These are phyloP conservation scores for Cichladusa arquata DNA, from an alignment of 2,113 vertebrate genomes.

Conservation along the genomic window DNA sequence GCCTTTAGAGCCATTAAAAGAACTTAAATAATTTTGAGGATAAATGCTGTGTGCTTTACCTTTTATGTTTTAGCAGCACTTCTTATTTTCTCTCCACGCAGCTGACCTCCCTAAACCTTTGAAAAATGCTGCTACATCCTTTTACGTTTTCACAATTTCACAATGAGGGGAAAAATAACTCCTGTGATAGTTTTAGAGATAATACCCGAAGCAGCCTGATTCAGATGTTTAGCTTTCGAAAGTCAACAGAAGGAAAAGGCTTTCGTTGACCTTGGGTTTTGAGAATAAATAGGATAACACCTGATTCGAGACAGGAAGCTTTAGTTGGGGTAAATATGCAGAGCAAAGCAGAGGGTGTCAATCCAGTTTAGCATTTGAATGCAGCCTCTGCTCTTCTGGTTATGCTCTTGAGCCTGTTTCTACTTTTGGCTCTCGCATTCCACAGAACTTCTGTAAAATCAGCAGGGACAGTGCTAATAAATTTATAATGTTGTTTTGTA, in stretches of 20 bases:
- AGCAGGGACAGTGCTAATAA: slow-evolving; percentile 78
- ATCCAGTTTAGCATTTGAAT: slow-evolving; percentile 54
- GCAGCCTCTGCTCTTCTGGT: slow-evolving; percentile 40
- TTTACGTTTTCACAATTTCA: slow-evolving; percentile 23
- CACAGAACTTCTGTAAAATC: slow-evolving; percentile 74
- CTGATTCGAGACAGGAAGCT: slow-evolving; percentile 54
- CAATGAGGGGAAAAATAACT: slow-evolving; percentile 44
- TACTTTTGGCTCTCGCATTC: slow-evolving; percentile 73
- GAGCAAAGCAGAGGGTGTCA: neutral
- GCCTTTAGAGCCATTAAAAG: slow-evolving; percentile 32
- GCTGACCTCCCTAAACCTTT: slow-evolving; percentile 37
- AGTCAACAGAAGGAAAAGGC: slow-evolving; percentile 43
- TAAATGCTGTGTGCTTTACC: slow-evolving; percentile 11
- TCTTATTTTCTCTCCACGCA: slow-evolving; percentile 15
- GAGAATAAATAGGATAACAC: slow-evolving; percentile 60
- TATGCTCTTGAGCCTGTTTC: slow-evolving; percentile 60
- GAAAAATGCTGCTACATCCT: slow-evolving; percentile 44
- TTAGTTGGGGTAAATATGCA: slow-evolving; percentile 24
- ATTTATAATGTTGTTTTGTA: slow-evolving; percentile 84
- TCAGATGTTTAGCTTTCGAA: slow-evolving; percentile 56
- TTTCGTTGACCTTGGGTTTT: slow-evolving; percentile 57
- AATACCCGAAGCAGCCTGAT: neutral
- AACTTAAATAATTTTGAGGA: slow-evolving; percentile 55
- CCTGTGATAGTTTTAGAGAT: slow-evolving; percentile 28
- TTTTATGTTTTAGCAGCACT: slow-evolving; percentile 20